Conservation (phyloP, 2,797 vertebrate genomes). For the Nothura maculosa region DNA sequence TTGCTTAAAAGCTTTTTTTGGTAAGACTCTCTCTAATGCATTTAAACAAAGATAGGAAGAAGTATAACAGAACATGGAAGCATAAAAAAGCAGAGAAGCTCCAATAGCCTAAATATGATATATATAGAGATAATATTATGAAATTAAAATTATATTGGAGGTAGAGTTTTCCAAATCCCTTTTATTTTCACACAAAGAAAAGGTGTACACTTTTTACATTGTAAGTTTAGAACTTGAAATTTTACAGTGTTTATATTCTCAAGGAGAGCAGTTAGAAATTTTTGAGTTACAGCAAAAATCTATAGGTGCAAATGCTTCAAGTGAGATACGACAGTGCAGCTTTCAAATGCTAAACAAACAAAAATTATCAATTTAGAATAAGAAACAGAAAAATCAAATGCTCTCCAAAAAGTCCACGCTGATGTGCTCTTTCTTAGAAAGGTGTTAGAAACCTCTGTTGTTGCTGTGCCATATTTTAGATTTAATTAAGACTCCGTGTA, state of each 20-base stretch:
- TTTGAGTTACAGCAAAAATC: constrained; percentile 38
- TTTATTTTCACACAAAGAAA: constrained; percentile 12
- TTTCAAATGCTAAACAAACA: background rate
- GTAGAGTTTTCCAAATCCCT: constrained; percentile 4
- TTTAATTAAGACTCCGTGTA: background rate
- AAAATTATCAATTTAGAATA: background rate
- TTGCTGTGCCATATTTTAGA: background rate
- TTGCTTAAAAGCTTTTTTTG: constrained; percentile 38
- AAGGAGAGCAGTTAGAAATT: background rate
- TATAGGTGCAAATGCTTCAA: background rate
- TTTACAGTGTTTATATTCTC: constrained; percentile 23
- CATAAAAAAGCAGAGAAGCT: background rate
- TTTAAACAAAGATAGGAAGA: constrained; percentile 11
- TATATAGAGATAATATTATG: background rate
- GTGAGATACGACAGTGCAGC: background rate
- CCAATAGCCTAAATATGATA: background rate
- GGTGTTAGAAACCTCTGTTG: background rate
- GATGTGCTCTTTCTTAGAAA: background rate
- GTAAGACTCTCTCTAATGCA: background rate
- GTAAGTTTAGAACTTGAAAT: background rate
- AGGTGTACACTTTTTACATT: background rate
- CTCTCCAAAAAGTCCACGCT: background rate
- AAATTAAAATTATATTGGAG: background rate
- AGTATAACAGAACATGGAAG: background rate
- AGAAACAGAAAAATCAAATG: background rate